Base-by-base conservation (phyloP, 23 tunicate species). In the Halocynthia aurantium region DNA sequence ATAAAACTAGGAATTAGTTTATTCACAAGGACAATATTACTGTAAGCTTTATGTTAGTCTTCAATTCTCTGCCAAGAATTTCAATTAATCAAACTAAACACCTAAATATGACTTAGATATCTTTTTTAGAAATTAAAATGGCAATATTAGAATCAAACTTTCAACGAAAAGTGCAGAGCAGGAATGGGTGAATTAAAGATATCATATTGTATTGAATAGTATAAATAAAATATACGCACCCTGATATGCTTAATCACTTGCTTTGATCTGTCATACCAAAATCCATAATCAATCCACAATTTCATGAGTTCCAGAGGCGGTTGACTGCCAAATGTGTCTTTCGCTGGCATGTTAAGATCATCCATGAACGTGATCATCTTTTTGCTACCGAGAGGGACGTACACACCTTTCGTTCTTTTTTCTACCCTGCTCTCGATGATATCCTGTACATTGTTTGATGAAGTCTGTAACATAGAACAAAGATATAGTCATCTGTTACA, bases 291-390 rank as follows among this genome's bases (percentile, higher is more conserved):
- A 13, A 94, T 78, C 94, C 94, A 87, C 63, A 76, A 84, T 40
- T 93, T 72, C 77, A 94, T 87, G 22, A 94, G 58, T 57, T 94
- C 98, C 61, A 94, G 89, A 10, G 98, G 94, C 15, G 98, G 98
- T 69, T 87, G 94, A 51, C 89, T 81, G 50, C 98, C 98, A 70
- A 83, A 94, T 15, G 94, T 84, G 80, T 94, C 94, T 65, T 87
- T 87, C 6, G 94, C 94, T 13, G 98, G 98, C 98, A 94, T 94
- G 83, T 94, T 94, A 62, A 94, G 84, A 71, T 94, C 98, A 76
- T 94, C 98, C 94, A 94, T 84, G 84, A 94, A 94, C 6, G 85
- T 81, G 53, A 94, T 70, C 90, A 87, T 81, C 73, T 94, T 94
- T 74, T 87, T 94, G 62, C 89, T 69, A 21, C 77, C 98, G 6